Base-by-base conservation (phyloP, 2,797 vertebrate species). In the Microctenopoma stevenorrisi region DNA sequence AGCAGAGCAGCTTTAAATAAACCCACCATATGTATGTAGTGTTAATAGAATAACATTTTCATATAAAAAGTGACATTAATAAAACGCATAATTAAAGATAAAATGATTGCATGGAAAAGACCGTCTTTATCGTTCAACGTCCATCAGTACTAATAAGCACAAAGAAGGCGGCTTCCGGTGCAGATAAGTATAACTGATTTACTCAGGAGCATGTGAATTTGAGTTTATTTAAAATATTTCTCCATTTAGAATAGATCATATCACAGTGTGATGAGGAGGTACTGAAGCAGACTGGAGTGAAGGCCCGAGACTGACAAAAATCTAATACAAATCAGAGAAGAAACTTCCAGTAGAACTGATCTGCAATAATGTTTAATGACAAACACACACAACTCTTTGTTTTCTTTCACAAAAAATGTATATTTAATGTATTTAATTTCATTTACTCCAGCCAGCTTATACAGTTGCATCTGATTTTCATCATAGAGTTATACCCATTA, bases 51-150 rank as follows among this genome's bases (percentile, higher is more conserved):
- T 82, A 68, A 51, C 56, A 90, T 92, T 88, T 90, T 71, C 91
- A 91, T 89, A 89, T 89, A 90, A 89, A 91, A 87, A 82, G 86
- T 74, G 64, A 7, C 68, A 82, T 84, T 80, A 89, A 89, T 91
- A 89, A 91, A 84, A 68, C 70, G 74, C 82, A 62, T 93, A 92
- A 93, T 93, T 88, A 94, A 92, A 94, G 92, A 93, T 93, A 80
- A 87, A 89, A 79, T 86, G 89, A 93, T 90, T 89, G 76, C 81
- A 82, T 70, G 72, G 76, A 83, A 85, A 88, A 76, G 61, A 49
- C 60, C 5, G 1, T 65, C 74, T 81, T 88, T 86, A 91, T 91
- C 87, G 87, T 71, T 79, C 81, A 89, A 79, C 86, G 85, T 90
- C 78, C 86, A 87, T 89, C 83, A 70, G 76, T 47, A 64, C 75